Evolutionary conservation across 2,797 vertebrate genomes (phyloP).

Genomic region (Hybognathus amarus): DNA sequence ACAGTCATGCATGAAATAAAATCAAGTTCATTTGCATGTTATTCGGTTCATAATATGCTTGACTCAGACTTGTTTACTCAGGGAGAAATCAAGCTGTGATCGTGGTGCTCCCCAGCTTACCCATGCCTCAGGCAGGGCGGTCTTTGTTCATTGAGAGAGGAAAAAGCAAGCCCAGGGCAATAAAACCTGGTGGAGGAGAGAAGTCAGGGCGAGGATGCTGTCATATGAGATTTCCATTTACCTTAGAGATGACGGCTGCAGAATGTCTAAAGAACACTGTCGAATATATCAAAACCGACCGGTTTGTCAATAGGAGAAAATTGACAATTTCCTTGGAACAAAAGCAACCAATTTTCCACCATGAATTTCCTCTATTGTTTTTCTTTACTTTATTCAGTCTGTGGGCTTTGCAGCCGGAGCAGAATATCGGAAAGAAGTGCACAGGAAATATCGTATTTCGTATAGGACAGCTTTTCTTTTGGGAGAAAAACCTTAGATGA

Average conservation of each 20-base stretch:
- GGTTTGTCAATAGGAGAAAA: conserved; percentile 21
- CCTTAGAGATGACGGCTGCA: not conserved
- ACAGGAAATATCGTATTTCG: conserved; percentile 32
- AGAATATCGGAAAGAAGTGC: conserved; percentile 30
- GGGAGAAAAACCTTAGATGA: conserved; percentile 21
- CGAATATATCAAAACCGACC: not conserved
- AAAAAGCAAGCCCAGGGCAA: conserved; percentile 27
- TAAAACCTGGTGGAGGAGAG: conserved; percentile 19
- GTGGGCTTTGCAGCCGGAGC: conserved; percentile 10
- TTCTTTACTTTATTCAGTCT: not conserved
- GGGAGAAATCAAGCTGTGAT: conserved; percentile 8
- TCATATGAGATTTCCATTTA: conserved; percentile 35
- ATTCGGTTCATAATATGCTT: conserved; percentile 16
- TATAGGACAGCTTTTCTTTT: conserved; percentile 17
- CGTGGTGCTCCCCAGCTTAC: not conserved
- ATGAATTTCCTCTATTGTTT: conserved; percentile 14
- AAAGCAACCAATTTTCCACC: conserved; percentile 32
- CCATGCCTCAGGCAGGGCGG: conserved; percentile 12
- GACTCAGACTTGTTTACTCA: conserved; percentile 17
- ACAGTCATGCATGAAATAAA: conserved; percentile 35
- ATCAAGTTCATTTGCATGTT: conserved; percentile 37
- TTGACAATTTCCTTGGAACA: conserved; percentile 24
- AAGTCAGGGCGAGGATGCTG: not conserved
- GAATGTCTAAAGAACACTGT: conserved; percentile 6
- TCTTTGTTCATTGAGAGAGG: conserved; percentile 20